Conservation (phyloP, 2,113 vertebrate genomes). For the Colius striatus region DNA sequence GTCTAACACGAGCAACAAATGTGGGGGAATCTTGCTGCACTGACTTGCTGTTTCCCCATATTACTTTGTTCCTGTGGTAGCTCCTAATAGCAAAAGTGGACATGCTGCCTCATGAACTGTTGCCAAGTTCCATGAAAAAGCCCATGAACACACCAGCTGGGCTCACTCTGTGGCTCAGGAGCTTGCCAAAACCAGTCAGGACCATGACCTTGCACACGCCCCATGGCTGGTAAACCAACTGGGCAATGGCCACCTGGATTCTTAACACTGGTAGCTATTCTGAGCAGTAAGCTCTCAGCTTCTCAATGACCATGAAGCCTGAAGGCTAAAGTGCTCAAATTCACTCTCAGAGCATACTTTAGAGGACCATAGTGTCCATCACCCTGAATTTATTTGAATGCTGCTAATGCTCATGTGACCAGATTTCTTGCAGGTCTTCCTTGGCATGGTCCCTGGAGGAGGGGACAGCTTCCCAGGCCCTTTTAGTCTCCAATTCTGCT, state of each 20-base stretch:
- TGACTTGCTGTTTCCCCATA: background rate
- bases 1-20: accelerated
- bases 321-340: background rate
- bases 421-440: background rate
- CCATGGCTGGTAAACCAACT: background rate
- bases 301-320: background rate
- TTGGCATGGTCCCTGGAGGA: accelerated
- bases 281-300: background rate
- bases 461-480: background rate
- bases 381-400: background rate
- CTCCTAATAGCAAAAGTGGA: background rate
- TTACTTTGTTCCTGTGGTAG: accelerated
- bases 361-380: no score
- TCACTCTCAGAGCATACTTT: background rate
- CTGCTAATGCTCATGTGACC: background rate
- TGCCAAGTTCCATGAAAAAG: background rate
- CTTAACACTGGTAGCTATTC: no score
- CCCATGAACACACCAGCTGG: background rate
- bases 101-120: accelerated
- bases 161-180: background rate
- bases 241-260: background rate
- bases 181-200: background rate
- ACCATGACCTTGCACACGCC: background rate
- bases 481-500: background rate
- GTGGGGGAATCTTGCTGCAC: background rate